phyloP scores from a whole-genome alignment of 2,888 invertebrate species.

The Apocheima hispidaria region DNA sequence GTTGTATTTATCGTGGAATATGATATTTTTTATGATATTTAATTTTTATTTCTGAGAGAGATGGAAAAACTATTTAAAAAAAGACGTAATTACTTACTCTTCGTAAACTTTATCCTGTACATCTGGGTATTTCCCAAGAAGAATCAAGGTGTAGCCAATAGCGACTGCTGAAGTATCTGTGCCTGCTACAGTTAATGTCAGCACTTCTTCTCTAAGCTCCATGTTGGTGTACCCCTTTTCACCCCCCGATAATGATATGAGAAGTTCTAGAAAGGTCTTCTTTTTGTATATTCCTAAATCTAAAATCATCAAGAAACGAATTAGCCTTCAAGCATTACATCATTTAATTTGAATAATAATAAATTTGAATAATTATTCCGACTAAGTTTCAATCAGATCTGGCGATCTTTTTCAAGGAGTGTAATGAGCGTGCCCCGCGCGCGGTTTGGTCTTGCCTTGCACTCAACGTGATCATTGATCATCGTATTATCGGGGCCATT shows the following conservation, averaged over 20 bases:
- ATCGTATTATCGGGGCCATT: too few relatives aligned
- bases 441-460: too few relatives aligned
- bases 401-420: too few relatives aligned
- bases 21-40: background rate
- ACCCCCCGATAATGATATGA: conserved; percentile 80
- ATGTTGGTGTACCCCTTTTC: conserved; percentile 80
- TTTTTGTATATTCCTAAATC: conserved; percentile 67
- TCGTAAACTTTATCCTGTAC: conserved; percentile 76
- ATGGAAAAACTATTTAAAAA: background rate
- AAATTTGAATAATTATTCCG: too few relatives aligned
- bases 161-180: conserved; percentile 82
- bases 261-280: conserved; percentile 84
- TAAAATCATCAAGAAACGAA: conserved; percentile 39
- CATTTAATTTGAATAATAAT: too few relatives aligned
- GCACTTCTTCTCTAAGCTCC: conserved; percentile 86
- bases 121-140: conserved; percentile 77
- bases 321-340: too few relatives aligned
- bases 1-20: too few relatives aligned
- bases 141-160: conserved; percentile 72
- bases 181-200: conserved; percentile 85
- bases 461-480: too few relatives aligned
- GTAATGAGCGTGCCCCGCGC: too few relatives aligned
- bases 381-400: too few relatives aligned
- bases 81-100: conserved; percentile 65
- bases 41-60: background rate